A percentile compares a stretch with the other conserved stretches of the same genome.
These are phyloP conservation scores for Myotis findleyi DNA, from an alignment of 2,797 vertebrate genomes.

Conservation along the genomic window DNA sequence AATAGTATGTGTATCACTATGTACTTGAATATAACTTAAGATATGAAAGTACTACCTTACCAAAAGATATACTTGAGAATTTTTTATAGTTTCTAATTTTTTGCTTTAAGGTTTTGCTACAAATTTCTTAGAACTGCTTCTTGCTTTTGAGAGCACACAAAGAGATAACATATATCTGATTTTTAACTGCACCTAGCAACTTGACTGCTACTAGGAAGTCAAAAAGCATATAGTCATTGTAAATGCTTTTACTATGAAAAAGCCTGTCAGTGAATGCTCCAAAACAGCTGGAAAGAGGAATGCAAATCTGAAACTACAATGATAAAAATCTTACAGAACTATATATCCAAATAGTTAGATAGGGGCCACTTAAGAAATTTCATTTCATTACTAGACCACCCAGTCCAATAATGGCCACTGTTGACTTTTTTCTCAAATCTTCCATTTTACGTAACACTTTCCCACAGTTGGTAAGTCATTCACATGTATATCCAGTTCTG, in stretches of 20 bases:
- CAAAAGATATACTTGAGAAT: not conserved
- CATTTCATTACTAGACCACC: not conserved
- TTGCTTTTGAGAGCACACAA: slow-evolving; percentile 28
- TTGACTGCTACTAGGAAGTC: not conserved
- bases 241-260: not conserved
- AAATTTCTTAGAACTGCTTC: not conserved
- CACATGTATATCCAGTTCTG: not conserved
- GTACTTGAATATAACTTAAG: not conserved
- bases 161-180: not conserved
- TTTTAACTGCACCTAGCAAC: not conserved
- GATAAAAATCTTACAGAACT: not conserved
- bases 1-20: not conserved
- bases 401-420: not conserved
- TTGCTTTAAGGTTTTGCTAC: slow-evolving; percentile 30
- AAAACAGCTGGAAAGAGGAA: not conserved
- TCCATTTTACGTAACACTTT: not conserved
- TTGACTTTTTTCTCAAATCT: not conserved
- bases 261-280: not conserved
- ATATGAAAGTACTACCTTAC: not conserved
- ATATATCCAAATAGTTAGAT: not conserved
- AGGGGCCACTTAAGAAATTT: not conserved
- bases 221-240: not conserved
- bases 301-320: not conserved
- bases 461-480: not conserved
- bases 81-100: slow-evolving; percentile 29